Evolutionary conservation across 2,797 vertebrate genomes (phyloP), one percentile per base, ranked within the genome.

Genomic region (Hemitrygon akajei): DNA sequence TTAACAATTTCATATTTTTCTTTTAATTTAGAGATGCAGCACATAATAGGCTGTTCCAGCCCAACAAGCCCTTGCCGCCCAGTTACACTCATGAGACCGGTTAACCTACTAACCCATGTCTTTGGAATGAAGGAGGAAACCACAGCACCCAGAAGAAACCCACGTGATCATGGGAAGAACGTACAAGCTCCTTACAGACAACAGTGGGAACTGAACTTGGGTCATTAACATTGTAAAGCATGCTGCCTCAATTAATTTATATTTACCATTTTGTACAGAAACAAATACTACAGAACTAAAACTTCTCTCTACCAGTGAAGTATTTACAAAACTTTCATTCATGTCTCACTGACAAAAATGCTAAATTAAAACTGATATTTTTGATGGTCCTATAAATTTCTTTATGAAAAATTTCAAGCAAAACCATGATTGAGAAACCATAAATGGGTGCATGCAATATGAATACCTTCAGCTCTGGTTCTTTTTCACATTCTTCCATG

Each of bases 401-500:
- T 69, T 69, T 89, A 7, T 9, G 20, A 34, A 30, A 89, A 86
- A 66, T 58, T 86, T 37, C 60, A n/a, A 79, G 37, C 37, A 69
- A 10, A 66, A n/a, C 34, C 66, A 12, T 40, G 20, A 63, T 10
- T 9, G 25, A 79, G 6, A 47, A 93, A 93, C 9, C 0, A 77
- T 30, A 25, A 75, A 79, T 30, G 11, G 1, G 93, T 60, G 76
- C 16, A 79, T 80, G 14, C 27, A 87, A 93, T 95, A 94, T 73
- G 95, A 94, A 95, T 97, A 99, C 99, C 98, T 99, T 99, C 95
- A 99, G 97, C 95, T 99, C 99, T 92, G 99, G 99, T 95, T 99
- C 99, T 96, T 98, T 99, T 96, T 99, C 99, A 97, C 98, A 99
- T 98, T 99, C 98, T 95, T 99, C 99, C 95, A 98, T 97, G 96